phyloP scores from a whole-genome alignment of 2,888 invertebrate genomes.

The Tillus elongatus region DNA sequence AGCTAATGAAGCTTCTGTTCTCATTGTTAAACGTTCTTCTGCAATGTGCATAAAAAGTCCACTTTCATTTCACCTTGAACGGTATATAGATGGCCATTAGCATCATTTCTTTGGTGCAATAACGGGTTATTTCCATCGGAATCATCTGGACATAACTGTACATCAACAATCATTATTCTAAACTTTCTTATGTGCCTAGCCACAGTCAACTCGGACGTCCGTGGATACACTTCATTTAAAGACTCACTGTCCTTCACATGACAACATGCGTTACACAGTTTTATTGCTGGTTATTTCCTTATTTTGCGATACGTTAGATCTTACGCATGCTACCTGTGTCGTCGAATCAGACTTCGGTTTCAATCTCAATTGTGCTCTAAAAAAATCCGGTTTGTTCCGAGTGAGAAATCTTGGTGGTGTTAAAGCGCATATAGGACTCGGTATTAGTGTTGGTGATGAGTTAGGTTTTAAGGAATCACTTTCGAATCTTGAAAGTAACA shows the following conservation, averaged over 20 bases:
- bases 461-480: slow-evolving; percentile 76
- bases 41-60: no score
- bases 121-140: background rate
- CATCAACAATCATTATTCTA: slow-evolving; percentile 1
- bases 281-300: background rate
- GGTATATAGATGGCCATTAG: no score
- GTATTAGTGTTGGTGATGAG: slow-evolving; percentile 82
- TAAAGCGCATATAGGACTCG: slow-evolving; percentile 83
- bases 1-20: no score
- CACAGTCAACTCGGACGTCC: no score
- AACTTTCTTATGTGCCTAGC: no score
- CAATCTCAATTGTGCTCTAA: slow-evolving; percentile 85
- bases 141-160: background rate
- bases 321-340: slow-evolving; percentile 62
- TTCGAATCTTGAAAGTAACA: slow-evolving; percentile 64
- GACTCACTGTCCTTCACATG: no score
- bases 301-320: background rate
- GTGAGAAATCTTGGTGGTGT: slow-evolving; percentile 84
- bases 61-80: no score
- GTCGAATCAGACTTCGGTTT: slow-evolving; percentile 84
- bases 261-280: no score
- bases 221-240: no score
- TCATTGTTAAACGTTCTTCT: no score
- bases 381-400: slow-evolving; percentile 83
- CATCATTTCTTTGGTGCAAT: background rate